These are phyloP conservation scores for Urophycis tenuis DNA, from an alignment of 2,797 vertebrate species.

Conservation along the genomic window DNA sequence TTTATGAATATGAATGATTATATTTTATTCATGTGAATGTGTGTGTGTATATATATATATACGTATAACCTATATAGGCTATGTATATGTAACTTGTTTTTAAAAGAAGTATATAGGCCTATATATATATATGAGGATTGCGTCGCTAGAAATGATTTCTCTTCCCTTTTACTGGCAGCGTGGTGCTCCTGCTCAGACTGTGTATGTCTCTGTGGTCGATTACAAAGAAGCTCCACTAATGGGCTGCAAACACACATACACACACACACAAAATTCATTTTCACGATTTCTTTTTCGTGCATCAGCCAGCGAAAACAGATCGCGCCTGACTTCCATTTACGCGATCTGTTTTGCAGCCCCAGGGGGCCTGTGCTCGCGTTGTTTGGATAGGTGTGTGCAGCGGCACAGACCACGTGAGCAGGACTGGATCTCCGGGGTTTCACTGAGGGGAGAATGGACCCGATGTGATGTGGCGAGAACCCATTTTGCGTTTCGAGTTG, in stretches of 20 bases:
- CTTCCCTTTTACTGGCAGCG: neutral
- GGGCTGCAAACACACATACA: neutral
- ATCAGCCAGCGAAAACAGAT: neutral
- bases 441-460: neutral
- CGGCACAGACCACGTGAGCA: neutral
- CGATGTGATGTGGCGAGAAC: neutral
- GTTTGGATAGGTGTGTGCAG: neutral
- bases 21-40: neutral
- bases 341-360: neutral
- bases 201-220: neutral
- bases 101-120: too few relatives aligned
- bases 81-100: too few relatives aligned
- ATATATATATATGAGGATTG: neutral
- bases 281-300: neutral
- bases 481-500: neutral
- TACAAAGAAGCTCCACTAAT: neutral
- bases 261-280: too few relatives aligned
- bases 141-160: neutral
- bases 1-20: neutral
- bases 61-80: too few relatives aligned
- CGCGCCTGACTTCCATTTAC: neutral
- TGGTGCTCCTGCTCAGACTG: neutral
- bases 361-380: neutral
- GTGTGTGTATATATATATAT: too few relatives aligned
- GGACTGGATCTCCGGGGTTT: neutral